phyloP scores from a whole-genome alignment of 2,888 invertebrate genomes.

The Pristionchus arcanus region DNA sequence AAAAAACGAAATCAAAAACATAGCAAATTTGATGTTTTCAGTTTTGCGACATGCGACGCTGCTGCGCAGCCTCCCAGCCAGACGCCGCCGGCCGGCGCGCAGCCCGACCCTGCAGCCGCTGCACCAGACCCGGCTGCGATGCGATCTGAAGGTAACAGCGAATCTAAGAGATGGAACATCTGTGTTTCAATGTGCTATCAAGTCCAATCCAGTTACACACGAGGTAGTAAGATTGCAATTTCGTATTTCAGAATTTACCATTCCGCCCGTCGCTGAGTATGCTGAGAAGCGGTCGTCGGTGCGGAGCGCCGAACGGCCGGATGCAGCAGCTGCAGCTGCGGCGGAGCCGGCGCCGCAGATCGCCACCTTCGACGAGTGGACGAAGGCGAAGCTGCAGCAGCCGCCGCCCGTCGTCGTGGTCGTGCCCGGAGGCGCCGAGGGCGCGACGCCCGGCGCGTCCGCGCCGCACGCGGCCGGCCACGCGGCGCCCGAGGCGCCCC shows the following conservation, averaged over 20 bases:
- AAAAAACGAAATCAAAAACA: no score
- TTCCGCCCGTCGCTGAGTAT: neutral
- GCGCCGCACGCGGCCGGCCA: slow-evolving; percentile 55
- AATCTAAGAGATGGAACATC: neutral
- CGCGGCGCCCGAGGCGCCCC: slow-evolving; percentile 56
- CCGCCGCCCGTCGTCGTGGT: slow-evolving; percentile 22
- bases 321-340: neutral
- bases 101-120: neutral
- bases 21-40: neutral
- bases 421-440: neutral
- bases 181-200: no score
- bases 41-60: slow-evolving; percentile 36
- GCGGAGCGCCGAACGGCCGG: neutral
- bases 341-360: slow-evolving; percentile 62
- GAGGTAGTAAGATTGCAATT: neutral
- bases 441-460: slow-evolving; percentile 31
- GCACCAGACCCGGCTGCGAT: neutral
- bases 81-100: neutral
- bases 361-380: slow-evolving; percentile 73
- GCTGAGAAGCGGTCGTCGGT: neutral
- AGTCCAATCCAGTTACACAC: no score
- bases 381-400: slow-evolving; percentile 69
- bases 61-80: neutral
- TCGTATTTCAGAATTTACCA: neutral
- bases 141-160: neutral